Evolutionary conservation across 2,888 invertebrate genomes (phyloP), one percentile per base, ranked within the genome.

Genomic region (Athripsodes cinereus): DNA sequence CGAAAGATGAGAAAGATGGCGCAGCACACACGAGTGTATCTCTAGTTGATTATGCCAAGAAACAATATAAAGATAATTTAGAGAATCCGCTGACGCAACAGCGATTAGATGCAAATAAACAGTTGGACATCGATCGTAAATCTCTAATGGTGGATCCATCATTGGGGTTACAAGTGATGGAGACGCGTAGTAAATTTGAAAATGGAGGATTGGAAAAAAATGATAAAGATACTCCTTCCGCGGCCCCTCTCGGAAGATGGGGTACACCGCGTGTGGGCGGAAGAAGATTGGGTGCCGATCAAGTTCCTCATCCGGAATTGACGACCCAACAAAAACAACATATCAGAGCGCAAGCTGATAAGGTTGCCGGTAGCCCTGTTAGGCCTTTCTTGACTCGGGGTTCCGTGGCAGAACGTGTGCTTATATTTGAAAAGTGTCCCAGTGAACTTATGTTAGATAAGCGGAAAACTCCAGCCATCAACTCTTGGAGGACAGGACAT

Each of bases 351-450:
- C 70, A 71, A 0, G 71, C 70, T 0, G 70, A 70, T 18, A 67
- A 69, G 69, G 82, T 67, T 69, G 80, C 66, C 67, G 80, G 65
- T 65, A 86, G 83, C 70, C 90, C 92, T 5, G 88, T 92, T 57
- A 79, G 91, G 53, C 92, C 92, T 16, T 92, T 92, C 73, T 79
- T 93, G 55, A 92, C 92, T 46, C 83, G 93, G 60, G 94, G 93
- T 21, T 93, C 93, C 3, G 94, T 94, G 2, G 93, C 93, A 21
- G 94, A 94, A 70, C 79, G 93, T 51, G 93, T 93, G 63, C 81
- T 93, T 64, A 90, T 93, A 74, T 94, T 94, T 71, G 94, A 94
- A 74, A 86, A 90, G 72, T 92, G 92, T 68, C 93, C 92, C 35
- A 90, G 90, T 69, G 90, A 88, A 70, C 76, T 87, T 60, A 76